Evolutionary conservation across 2,888 invertebrate genomes (phyloP), one percentile per base, ranked within the genome.

Genomic region (Rhagium mordax): DNA sequence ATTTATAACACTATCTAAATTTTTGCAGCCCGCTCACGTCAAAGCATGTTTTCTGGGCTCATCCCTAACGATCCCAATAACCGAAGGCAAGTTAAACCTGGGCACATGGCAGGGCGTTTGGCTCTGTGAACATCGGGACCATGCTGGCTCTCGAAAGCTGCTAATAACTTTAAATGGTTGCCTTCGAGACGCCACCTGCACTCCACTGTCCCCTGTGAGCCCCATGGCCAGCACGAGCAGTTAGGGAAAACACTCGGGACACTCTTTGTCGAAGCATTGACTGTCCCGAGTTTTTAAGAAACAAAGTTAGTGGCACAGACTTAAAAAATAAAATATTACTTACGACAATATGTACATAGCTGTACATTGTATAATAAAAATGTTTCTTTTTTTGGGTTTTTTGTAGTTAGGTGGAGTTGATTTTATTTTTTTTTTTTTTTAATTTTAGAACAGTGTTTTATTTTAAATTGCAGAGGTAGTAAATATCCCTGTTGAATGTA

Each of bases 91-190:
- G 89, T 90, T 98, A 85, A 96, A 97, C 87, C 90, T 98, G 85
- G 98, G 98, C 82, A 97, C 97, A 84, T 98, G 98, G 98, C 98
- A 98, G 90, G 98, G 98, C 78, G 95, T 98, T 81, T 98, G 98
- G 98, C 92, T 98, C 83, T 98, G 98, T 90, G 98, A 98, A 89
- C 98, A 98, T 90, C 93, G 98, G 86, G 96, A 98, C 91, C 95
- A 95, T 87, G 98, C 97, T 82, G 97, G 97, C 84, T 96, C 96
- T 87, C 93, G 97, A 84, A 97, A 97, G 91, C 88, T 93, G 83
- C 86, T 88, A 74, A 94, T 96, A 88, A 97, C 97, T 81, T 90
- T 97, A 88, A 96, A 96, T 84, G 97, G 97, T 76, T 96, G 96
- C 89, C 92, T 96, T 86, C 92, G 96, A 81, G 96, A 96, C 89